Evolutionary conservation across 2,888 invertebrate species (phyloP), one percentile per base, ranked within the genome.

Genomic region (Atethmia centrago): DNA sequence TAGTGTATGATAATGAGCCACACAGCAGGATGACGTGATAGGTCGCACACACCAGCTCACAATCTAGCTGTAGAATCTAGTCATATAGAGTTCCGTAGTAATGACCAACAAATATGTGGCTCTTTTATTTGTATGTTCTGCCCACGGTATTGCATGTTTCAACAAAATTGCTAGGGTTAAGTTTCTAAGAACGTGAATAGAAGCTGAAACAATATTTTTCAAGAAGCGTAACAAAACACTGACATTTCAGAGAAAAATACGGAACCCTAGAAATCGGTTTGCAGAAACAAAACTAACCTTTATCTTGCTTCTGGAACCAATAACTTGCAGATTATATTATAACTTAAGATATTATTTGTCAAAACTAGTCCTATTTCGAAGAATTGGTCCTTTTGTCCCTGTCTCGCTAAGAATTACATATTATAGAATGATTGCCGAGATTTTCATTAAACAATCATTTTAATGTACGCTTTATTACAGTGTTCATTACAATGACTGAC

Each of bases 21-120:
- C 36, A 45, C 67, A 65, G 36, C 55, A 14, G 36, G 7, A 56
- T 83, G 70, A 83, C 80, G 83, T 83, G 83, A 83, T 75, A 83
- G 83, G 72, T 77, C 83, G 75, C 1, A 36, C n/a, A 45, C 40
- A 72, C 70, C 59, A 47, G 77, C 63, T n/a, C 21, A 14, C 40
- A 69, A 83, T 83, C 83, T 5, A 14, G 1, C 28, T 28, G 9
- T 21, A 19, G 5, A 59, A 80, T 83, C 83, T 74, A 56, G 28
- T 63, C 36, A 12, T 47, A 25, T 9, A 53, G 59, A 70, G 36
- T 16, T 55, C 55, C 69, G 56, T 12, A 12, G 31, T 71, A 62
- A 66, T 55, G 40, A 55, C 40, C 49, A 56, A 45, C 40, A 45
- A 62, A 53, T 53, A 42, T 51, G 2, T 40, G 10, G 9, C 21